Conservation (phyloP, 2,888 invertebrate genomes). For the Dryobota labecula region DNA sequence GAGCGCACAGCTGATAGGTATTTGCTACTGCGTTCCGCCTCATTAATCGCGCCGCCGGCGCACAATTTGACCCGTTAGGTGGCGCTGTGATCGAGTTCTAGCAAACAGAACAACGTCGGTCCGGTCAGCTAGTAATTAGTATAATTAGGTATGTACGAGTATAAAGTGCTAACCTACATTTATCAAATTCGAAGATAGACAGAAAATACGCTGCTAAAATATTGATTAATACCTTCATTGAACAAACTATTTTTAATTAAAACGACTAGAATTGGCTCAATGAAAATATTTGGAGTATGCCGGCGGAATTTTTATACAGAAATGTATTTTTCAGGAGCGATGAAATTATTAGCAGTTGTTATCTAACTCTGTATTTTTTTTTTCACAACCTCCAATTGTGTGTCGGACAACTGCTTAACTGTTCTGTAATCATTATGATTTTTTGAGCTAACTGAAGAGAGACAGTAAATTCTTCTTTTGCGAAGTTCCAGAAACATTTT, state of each 20-base stretch:
- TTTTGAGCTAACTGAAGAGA: not conserved
- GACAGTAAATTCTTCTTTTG: not conserved
- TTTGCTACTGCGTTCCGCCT: too few relatives aligned
- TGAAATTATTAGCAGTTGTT: constrained; percentile 18
- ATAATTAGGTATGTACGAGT: too few relatives aligned
- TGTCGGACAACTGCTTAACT: not conserved
- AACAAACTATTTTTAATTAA: constrained; percentile 29
- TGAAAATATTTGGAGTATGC: constrained; percentile 22
- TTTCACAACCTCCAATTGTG: not conserved
- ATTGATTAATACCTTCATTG: constrained; percentile 16
- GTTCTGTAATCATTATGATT: not conserved
- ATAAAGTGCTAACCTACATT: too few relatives aligned
- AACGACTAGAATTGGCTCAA: constrained; percentile 4
- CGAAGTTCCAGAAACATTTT: not conserved
- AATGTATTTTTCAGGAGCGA: constrained; percentile 18
- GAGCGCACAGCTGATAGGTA: too few relatives aligned
- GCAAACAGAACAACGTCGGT: too few relatives aligned
- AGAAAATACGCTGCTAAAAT: not conserved
- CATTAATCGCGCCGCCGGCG: too few relatives aligned
- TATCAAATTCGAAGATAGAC: not conserved
- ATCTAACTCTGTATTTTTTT: constrained; percentile 8
- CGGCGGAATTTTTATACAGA: constrained; percentile 14
- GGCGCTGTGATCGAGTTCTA: too few relatives aligned
- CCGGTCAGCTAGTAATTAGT: too few relatives aligned
- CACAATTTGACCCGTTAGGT: too few relatives aligned